phyloP scores from a whole-genome alignment of 2,113 vertebrate genomes.

The Anoura caudifer region DNA sequence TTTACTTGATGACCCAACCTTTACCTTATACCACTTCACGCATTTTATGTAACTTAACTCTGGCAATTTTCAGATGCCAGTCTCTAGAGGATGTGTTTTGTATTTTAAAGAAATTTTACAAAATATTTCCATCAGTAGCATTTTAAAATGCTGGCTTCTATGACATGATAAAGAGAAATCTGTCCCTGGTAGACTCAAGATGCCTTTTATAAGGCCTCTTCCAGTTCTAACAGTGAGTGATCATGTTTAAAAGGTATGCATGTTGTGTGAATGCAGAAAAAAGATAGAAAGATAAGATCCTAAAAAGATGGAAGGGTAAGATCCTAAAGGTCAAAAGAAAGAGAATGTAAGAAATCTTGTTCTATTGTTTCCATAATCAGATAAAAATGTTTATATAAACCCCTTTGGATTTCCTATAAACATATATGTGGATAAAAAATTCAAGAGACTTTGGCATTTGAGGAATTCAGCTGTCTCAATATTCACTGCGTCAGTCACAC shows the following conservation, averaged over 20 bases:
- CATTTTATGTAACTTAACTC: constrained; percentile 56
- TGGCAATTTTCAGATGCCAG: constrained; percentile 26
- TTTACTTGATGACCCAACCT: background rate
- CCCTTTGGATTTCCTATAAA: background rate
- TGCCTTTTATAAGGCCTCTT: background rate
- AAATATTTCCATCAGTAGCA: background rate
- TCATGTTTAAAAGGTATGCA: background rate
- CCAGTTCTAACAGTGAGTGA: background rate
- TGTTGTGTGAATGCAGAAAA: background rate
- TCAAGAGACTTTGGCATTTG: background rate
- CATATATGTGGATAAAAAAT: background rate
- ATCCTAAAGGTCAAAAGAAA: background rate
- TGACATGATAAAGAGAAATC: background rate
- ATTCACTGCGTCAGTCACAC: background rate
- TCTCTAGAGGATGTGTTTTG: background rate
- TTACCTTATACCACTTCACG: constrained; percentile 36
- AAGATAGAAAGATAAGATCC: background rate
- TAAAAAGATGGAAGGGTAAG: background rate
- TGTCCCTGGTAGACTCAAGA: background rate
- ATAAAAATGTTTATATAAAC: background rate
- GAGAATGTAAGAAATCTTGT: background rate
- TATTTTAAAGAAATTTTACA: constrained; percentile 47
- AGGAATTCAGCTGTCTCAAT: background rate
- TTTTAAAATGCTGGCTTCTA: constrained; percentile 5
- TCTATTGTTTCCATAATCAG: background rate